Conservation (phyloP, 92 coral and sea anemone species). For the Parazoanthus atlanticus region DNA sequence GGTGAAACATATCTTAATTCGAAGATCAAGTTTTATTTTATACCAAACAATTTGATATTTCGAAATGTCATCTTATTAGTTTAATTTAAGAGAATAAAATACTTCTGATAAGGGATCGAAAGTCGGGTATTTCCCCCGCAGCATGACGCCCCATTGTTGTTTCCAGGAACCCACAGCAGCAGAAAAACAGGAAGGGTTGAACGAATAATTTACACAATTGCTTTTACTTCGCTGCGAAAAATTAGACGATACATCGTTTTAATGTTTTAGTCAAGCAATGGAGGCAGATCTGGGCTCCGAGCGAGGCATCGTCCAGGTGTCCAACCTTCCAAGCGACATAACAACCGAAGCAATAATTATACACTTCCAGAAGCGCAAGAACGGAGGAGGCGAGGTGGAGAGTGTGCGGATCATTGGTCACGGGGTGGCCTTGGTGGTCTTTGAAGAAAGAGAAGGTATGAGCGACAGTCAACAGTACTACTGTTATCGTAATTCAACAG, state of each 20-base stretch:
- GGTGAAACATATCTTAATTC: not conserved
- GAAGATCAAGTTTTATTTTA: not conserved
- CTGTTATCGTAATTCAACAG: not conserved
- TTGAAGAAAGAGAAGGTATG: conserved; percentile 31
- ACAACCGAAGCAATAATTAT: conserved; percentile 6
- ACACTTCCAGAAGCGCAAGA: conserved; percentile 27
- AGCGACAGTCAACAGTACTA: not conserved
- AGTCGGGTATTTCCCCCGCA: conserved; percentile 30
- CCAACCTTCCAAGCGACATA: conserved; percentile 1
- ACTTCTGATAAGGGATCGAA: not conserved
- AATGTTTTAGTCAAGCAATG: too few relatives aligned
- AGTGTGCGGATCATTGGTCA: conserved; percentile 14
- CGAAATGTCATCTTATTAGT: not conserved
- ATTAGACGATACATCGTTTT: not conserved
- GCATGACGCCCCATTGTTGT: not conserved
- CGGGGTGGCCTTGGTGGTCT: not conserved
- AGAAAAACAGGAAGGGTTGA: not conserved
- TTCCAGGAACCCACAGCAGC: conserved; percentile 8
- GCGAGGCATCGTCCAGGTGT: not conserved
- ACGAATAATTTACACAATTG: not conserved
- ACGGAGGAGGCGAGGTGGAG: conserved; percentile 39
- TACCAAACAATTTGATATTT: not conserved
- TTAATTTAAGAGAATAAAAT: not conserved
- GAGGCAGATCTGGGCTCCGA: not conserved
- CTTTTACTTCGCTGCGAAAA: not conserved